Evolutionary conservation across 1,140 invertebrate species (phyloP).

Genomic region (Pararge aegeria): DNA sequence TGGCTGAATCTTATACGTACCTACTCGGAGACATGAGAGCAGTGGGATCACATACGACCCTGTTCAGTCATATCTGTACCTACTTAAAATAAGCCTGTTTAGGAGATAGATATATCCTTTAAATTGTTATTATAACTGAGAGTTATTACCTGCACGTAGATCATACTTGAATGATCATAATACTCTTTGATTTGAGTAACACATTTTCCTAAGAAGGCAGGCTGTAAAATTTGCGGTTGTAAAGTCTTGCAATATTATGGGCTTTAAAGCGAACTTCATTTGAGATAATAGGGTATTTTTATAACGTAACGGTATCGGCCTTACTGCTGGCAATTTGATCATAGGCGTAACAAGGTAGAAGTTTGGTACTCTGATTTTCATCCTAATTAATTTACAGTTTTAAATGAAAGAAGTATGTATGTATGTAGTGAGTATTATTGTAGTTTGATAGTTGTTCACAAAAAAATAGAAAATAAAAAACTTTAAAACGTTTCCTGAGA

Average conservation of each 20-base stretch:
- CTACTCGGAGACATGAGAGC: slow-evolving; percentile 24
- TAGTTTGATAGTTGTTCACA: too few relatives aligned
- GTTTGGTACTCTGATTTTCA: too few relatives aligned
- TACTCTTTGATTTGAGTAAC: slow-evolving; percentile 16
- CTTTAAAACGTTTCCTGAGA: too few relatives aligned
- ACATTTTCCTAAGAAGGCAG: slow-evolving; percentile 16
- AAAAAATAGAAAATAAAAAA: too few relatives aligned
- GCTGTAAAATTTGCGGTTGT: slow-evolving; percentile 1
- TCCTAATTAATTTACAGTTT: too few relatives aligned
- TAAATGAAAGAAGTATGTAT: too few relatives aligned
- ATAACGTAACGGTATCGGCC: slow-evolving; percentile 23
- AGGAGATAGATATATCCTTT: too few relatives aligned
- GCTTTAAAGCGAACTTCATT: slow-evolving; percentile 21
- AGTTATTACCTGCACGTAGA: too few relatives aligned
- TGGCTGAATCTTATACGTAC: slow-evolving; percentile 54
- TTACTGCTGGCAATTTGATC: slow-evolving; percentile 2
- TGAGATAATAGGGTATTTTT: slow-evolving; percentile 23
- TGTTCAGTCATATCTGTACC: neutral
- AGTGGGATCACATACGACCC: neutral
- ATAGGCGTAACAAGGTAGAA: neutral
- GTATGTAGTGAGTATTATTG: too few relatives aligned
- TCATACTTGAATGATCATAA: slow-evolving; percentile 2
- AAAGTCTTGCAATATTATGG: slow-evolving; percentile 18
- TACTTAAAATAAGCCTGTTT: neutral
- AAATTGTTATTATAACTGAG: too few relatives aligned